These are phyloP conservation scores for Salvelinus fontinalis DNA, from an alignment of 2,113 vertebrate genomes.

Conservation along the genomic window DNA sequence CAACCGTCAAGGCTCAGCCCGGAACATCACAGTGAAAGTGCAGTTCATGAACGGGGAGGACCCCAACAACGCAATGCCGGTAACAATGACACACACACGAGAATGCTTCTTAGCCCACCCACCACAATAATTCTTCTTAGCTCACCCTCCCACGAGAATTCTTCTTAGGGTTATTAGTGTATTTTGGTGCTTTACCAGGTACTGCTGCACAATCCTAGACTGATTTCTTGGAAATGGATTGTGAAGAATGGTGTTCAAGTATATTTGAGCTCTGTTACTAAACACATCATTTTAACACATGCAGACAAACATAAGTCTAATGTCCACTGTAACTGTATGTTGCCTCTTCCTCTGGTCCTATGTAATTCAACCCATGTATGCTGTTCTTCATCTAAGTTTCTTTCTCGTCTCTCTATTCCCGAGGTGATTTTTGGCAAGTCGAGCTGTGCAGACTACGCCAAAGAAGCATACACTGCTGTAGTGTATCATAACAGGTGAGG, in stretches of 20 bases:
- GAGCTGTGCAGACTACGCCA: conserved; percentile 94
- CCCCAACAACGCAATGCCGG: conserved; percentile 92
- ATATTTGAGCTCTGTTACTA: no score
- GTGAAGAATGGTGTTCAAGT: no score
- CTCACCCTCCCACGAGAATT: background rate
- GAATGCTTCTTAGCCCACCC: no score
- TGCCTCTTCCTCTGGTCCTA: no score
- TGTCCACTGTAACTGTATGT: background rate
- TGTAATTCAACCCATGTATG: background rate
- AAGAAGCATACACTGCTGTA: conserved; percentile 96
- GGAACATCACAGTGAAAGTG: conserved; percentile 98
- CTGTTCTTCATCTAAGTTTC: background rate
- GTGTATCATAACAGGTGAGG: conserved; percentile 97
- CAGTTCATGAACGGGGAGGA: conserved; percentile 99
- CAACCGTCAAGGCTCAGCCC: conserved; percentile 96
- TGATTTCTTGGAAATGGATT: background rate
- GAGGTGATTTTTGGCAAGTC: conserved; percentile 99
- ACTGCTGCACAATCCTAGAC: background rate
- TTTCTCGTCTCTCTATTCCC: conserved; percentile 37
- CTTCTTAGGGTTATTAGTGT: background rate
- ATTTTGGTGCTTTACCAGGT: background rate
- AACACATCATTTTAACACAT: background rate
- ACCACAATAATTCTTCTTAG: no score
- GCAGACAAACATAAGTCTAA: background rate
- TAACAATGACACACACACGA: conserved; percentile 58